These are phyloP conservation scores for Dryobotodes eremita DNA, from an alignment of 2,888 invertebrate species.

Conservation along the genomic window DNA sequence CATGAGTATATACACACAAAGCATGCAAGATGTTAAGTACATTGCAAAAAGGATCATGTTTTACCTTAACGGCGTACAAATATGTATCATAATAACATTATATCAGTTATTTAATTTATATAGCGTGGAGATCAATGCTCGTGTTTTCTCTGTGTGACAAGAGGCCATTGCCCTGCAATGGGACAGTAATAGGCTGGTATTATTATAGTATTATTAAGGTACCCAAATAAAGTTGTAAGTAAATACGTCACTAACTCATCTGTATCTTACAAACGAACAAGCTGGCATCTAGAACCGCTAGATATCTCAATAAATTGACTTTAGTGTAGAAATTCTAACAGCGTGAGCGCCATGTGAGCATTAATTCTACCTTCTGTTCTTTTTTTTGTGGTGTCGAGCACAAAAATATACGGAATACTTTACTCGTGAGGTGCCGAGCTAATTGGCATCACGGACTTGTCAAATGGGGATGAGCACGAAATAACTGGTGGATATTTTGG, in stretches of 20 bases:
- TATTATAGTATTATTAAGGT: not conserved
- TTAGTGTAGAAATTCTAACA: not conserved
- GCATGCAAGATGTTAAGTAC: too few relatives aligned
- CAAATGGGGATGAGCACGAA: conserved; percentile 40
- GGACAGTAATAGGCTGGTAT: not conserved
- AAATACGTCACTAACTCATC: not conserved
- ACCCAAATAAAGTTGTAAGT: not conserved
- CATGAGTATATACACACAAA: too few relatives aligned
- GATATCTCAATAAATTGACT: not conserved
- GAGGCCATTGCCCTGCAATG: not conserved
- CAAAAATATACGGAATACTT: conserved; percentile 52
- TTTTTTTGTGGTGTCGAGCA: not conserved
- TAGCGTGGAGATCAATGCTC: not conserved
- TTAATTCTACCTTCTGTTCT: conserved; percentile 10
- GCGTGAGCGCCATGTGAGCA: not conserved
- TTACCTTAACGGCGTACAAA: too few relatives aligned
- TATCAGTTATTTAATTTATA: too few relatives aligned
- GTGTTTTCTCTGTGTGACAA: not conserved
- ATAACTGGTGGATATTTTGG: conserved; percentile 34
- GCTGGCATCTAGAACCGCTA: not conserved
- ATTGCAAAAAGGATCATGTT: too few relatives aligned
- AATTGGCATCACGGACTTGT: conserved; percentile 54
- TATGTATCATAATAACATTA: too few relatives aligned
- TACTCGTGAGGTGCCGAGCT: conserved; percentile 50
- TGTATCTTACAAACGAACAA: not conserved